Evolutionary conservation across 53 echinoderm and acorn worm species (phyloP).

Genomic region (Antedon mediterranea): DNA sequence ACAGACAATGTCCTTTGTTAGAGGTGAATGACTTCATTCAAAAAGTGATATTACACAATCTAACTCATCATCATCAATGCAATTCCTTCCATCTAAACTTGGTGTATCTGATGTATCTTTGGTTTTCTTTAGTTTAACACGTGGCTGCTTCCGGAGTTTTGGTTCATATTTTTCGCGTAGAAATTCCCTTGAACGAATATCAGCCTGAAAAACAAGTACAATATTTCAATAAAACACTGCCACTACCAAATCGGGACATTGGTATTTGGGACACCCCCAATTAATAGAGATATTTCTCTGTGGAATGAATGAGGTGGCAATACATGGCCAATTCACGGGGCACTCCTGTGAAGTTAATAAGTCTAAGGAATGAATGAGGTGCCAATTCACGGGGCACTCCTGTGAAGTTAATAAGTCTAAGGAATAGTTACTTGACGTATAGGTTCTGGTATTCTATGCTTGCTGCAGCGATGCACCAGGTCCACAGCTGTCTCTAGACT

Average conservation of each 20-base stretch:
- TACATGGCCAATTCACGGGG: background rate
- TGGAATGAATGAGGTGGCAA: background rate
- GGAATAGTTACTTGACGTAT: slow-evolving; percentile 60
- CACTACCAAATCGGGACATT: no score
- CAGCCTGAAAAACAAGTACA: slow-evolving; percentile 51
- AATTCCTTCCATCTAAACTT: background rate
- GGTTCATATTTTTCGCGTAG: slow-evolving; percentile 14
- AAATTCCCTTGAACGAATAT: slow-evolving; percentile 49
- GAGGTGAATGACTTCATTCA: background rate
- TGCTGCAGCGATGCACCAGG: slow-evolving; percentile 43
- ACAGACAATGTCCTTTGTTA: no score
- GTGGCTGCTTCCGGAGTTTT: background rate
- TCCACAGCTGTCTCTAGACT: slow-evolving; percentile 35
- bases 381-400: background rate
- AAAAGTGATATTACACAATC: background rate
- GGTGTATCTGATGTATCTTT: background rate
- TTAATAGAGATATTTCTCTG: background rate
- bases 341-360: background rate
- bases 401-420: background rate
- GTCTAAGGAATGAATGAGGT: background rate
- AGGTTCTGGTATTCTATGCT: slow-evolving; percentile 61
- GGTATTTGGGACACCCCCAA: no score
- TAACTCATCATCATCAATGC: background rate
- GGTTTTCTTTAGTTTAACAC: background rate
- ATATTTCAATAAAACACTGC: no score